These are phyloP conservation scores for Elanus axillaris DNA, from an alignment of 2,113 vertebrate genomes.

Conservation along the genomic window DNA sequence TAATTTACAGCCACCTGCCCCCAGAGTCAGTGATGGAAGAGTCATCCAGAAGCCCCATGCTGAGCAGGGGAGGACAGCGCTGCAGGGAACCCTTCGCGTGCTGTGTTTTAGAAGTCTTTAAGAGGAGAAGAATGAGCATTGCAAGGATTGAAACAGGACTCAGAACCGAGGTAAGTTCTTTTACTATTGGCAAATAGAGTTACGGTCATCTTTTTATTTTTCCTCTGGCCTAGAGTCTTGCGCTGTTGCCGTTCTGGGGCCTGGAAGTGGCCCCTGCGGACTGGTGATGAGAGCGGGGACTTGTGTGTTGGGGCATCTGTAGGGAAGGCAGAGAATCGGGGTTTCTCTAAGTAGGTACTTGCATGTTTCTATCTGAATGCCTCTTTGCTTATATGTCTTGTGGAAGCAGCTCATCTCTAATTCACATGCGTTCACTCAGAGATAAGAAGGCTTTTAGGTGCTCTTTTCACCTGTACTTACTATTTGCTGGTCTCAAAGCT, in stretches of 20 bases:
- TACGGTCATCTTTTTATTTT: not conserved
- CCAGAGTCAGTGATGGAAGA: not conserved
- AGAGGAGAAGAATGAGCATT: not conserved
- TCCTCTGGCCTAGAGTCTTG: not conserved
- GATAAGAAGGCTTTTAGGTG: not conserved
- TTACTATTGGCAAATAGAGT: not conserved
- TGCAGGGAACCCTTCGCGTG: not conserved
- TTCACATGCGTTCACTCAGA: not conserved
- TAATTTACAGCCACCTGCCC: not conserved
- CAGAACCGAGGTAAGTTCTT: not conserved
- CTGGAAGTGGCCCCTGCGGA: not conserved
- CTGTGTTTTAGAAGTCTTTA: not conserved
- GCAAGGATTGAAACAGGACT: not conserved
- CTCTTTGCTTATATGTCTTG: not conserved
- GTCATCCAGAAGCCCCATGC: not conserved
- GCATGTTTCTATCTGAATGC: not conserved
- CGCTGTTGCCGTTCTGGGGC: not conserved
- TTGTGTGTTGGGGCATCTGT: not conserved
- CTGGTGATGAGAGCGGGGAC: not conserved
- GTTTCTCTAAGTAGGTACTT: not conserved
- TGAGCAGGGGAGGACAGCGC: not conserved
- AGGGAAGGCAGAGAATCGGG: not conserved
- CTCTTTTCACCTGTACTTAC: not conserved
- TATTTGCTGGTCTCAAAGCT: not conserved
- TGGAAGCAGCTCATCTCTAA: not conserved